Percentiles rank a stretch among this genome's conserved stretches.
phyloP scores from a whole-genome alignment of 1,140 invertebrate genomes.

The Kradibia gibbosae region DNA sequence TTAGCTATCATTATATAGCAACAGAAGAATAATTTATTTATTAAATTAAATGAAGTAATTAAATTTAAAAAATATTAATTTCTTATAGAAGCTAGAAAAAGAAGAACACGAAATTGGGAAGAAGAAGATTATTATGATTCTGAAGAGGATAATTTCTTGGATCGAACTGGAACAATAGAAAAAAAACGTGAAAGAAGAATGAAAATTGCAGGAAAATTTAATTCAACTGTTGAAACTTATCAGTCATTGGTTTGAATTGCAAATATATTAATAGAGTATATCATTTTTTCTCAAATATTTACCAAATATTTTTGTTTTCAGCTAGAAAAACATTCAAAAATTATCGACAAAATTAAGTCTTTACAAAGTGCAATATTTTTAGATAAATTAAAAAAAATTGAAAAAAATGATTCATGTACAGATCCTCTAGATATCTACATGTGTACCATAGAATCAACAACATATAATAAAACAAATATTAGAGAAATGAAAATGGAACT shows the following conservation, averaged over 20 bases:
- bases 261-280: slow-evolving; percentile 1
- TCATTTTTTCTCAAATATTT: slow-evolving; percentile 6
- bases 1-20: neutral
- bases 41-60: too few relatives aligned
- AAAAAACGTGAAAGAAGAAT: slow-evolving; percentile 88
- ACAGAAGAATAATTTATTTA: too few relatives aligned
- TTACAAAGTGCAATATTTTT: slow-evolving; percentile 75
- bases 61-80: too few relatives aligned
- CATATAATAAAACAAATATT: slow-evolving; percentile 69
- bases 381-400: slow-evolving; percentile 65
- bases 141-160: slow-evolving; percentile 97
- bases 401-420: slow-evolving; percentile 65
- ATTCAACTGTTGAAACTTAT: slow-evolving; percentile 82
- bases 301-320: slow-evolving; percentile 61
- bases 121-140: slow-evolving; percentile 95
- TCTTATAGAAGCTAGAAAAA: slow-evolving; percentile 76
- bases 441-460: slow-evolving; percentile 74
- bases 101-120: slow-evolving; percentile 85
- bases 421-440: slow-evolving; percentile 84
- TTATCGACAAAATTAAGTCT: slow-evolving; percentile 75
- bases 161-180: slow-evolving; percentile 94
- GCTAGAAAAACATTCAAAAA: slow-evolving; percentile 79
- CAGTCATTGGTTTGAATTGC: slow-evolving; percentile 77
- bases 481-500: slow-evolving; percentile 74
- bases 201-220: slow-evolving; percentile 77